Conservation (phyloP, 2,888 invertebrate genomes). For the Tipula confusa region DNA sequence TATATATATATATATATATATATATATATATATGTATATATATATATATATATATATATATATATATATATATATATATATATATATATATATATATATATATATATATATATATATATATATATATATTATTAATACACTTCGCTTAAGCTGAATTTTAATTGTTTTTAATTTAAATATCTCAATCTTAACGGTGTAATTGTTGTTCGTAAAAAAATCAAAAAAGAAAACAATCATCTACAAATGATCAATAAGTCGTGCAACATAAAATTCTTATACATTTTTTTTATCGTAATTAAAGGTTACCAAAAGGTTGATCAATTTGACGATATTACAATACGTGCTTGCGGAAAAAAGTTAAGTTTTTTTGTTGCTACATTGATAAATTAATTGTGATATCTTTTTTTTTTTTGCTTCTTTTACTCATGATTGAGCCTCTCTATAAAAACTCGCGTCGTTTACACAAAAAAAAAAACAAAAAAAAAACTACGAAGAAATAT, state of each 20-base stretch:
- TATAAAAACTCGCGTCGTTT: neutral
- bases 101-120: neutral
- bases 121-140: too few relatives aligned
- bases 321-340: conserved; percentile 25
- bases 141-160: neutral
- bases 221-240: neutral
- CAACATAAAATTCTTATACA: neutral
- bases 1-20: neutral
- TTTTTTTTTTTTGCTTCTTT: neutral
- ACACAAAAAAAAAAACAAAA: too few relatives aligned
- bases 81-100: neutral
- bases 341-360: neutral
- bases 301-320: conserved; percentile 30
- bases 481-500: too few relatives aligned
- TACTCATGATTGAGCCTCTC: neutral
- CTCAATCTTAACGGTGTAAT: neutral
- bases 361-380: neutral
- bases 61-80: neutral
- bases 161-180: neutral
- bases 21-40: neutral
- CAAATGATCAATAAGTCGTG: conserved; percentile 20
- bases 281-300: conserved; percentile 26
- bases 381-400: conserved; percentile 25
- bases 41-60: neutral
- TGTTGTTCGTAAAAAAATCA: neutral